These are phyloP conservation scores for Gibbula magus DNA, from an alignment of 2,888 invertebrate species.

Conservation along the genomic window DNA sequence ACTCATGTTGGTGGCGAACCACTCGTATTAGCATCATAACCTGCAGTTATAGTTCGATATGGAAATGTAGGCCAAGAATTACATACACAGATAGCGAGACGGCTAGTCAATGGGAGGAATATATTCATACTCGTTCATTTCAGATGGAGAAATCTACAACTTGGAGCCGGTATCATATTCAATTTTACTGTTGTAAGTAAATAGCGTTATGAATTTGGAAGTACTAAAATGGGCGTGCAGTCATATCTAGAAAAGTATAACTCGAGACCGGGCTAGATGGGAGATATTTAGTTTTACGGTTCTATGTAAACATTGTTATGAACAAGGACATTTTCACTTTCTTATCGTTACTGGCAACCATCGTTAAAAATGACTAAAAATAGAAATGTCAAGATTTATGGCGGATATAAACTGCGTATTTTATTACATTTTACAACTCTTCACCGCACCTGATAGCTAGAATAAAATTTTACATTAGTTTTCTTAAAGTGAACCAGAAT, in stretches of 20 bases:
- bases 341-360: background rate
- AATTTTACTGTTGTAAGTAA: no score
- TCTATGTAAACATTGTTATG: no score
- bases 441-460: background rate
- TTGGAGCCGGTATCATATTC: no score
- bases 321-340: background rate
- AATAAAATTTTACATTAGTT: no score
- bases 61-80: background rate
- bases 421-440: constrained; percentile 1
- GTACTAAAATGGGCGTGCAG: no score
- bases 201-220: no score
- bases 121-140: background rate
- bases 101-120: background rate
- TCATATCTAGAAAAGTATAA: no score
- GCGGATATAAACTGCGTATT: background rate
- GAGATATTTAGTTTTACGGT: no score
- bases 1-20: background rate
- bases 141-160: no score
- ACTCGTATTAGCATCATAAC: constrained; percentile 2
- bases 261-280: no score
- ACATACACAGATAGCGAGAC: background rate
- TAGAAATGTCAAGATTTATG: background rate
- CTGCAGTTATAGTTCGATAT: background rate
- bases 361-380: background rate
- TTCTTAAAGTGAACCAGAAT: no score